A percentile compares a stretch with the other conserved stretches of the same genome.
These are phyloP conservation scores for Hiodon tergisus DNA, from an alignment of 2,113 vertebrate genomes.

Conservation along the genomic window DNA sequence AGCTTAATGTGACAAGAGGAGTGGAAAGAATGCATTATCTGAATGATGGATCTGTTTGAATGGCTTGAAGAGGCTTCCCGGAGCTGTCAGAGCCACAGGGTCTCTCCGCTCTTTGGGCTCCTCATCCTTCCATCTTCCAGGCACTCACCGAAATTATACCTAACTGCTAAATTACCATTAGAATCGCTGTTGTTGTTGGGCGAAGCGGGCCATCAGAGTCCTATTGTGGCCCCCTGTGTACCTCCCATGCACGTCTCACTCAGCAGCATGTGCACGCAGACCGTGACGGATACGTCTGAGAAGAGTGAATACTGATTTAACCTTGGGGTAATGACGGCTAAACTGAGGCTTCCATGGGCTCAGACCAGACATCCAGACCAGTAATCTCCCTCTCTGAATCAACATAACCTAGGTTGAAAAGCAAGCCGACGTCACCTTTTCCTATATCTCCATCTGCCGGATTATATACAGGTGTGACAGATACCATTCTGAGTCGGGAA, in stretches of 20 bases:
- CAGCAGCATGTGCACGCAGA: not conserved
- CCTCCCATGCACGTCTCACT: not conserved
- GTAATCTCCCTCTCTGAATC: not conserved
- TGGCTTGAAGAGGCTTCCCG: conserved; percentile 2
- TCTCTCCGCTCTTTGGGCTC: not conserved
- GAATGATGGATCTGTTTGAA: not conserved
- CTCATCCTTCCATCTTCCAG: not conserved
- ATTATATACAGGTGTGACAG: too few relatives aligned
- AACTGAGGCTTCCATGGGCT: not conserved
- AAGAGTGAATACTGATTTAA: not conserved
- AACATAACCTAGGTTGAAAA: not conserved
- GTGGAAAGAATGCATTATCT: conserved; percentile 24
- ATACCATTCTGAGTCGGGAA: too few relatives aligned
- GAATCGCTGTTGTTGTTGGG: not conserved
- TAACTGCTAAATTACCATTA: conserved; percentile 2
- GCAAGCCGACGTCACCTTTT: not conserved
- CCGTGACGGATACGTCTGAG: not conserved
- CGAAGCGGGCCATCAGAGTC: not conserved
- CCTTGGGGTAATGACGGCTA: not conserved
- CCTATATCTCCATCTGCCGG: too few relatives aligned
- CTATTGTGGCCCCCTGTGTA: too few relatives aligned
- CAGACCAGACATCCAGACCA: not conserved
- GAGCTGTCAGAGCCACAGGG: not conserved
- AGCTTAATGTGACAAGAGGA: conserved; percentile 12
- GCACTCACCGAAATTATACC: conserved; percentile 3